These are phyloP conservation scores for Silvanus unidentatus DNA, from an alignment of 2,888 invertebrate species.

Conservation along the genomic window DNA sequence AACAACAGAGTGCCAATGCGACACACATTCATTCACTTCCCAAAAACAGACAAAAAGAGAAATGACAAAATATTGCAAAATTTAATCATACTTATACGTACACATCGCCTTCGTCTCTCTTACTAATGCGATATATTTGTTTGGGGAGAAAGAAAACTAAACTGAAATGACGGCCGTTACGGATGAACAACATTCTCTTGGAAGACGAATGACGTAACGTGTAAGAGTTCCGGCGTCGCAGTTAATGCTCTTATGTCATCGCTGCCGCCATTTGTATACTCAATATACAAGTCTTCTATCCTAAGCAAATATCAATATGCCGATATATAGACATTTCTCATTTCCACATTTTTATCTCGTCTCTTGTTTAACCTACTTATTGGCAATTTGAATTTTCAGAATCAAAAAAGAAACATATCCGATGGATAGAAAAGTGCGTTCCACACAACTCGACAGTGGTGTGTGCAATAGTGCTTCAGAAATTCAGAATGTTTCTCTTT, in stretches of 20 bases:
- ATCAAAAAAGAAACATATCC: too few species aligned
- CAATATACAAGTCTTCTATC: conserved; percentile 21
- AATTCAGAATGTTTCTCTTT: too few species aligned
- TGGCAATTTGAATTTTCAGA: too few species aligned
- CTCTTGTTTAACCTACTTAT: conserved; percentile 9
- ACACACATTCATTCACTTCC: too few species aligned
- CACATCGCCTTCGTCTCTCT: background rate
- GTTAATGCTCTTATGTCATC: conserved; percentile 29
- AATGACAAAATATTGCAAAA: background rate
- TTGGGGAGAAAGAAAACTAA: background rate
- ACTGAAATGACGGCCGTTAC: background rate
- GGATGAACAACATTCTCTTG: conserved; percentile 19
- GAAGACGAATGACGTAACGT: conserved; percentile 28
- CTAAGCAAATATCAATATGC: conserved; percentile 27
- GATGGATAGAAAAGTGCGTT: too few species aligned
- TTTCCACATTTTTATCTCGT: conserved; percentile 13
- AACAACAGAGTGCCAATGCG: background rate
- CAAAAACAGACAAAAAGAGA: background rate
- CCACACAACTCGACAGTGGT: too few species aligned
- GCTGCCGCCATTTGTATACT: conserved; percentile 27
- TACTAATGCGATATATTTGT: background rate
- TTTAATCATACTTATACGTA: conserved; percentile 5
- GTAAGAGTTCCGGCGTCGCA: conserved; percentile 28
- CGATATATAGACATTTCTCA: conserved; percentile 28
- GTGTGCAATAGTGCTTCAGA: too few species aligned